Conservation (phyloP, 2,113 vertebrate species). For the Osmerus eperlanus region DNA sequence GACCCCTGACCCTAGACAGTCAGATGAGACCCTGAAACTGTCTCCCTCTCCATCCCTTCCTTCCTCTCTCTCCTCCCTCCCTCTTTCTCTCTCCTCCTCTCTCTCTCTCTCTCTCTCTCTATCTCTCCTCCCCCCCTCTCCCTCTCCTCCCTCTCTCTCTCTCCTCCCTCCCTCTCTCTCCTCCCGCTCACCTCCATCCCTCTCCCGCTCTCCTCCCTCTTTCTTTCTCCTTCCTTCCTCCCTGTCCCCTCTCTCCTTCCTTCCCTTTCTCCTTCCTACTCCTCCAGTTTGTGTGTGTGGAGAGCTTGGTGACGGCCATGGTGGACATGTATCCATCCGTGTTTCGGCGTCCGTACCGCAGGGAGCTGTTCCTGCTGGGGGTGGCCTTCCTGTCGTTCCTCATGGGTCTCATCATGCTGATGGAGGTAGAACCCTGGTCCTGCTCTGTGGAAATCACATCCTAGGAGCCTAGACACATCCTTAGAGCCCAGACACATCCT, state of each 20-base stretch:
- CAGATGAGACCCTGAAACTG: neutral
- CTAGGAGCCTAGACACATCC: too few species aligned
- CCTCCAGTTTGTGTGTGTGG: constrained; percentile 86
- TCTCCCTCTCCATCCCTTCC: neutral
- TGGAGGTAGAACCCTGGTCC: constrained; percentile 73
- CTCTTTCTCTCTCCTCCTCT: neutral
- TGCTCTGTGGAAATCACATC: too few species aligned
- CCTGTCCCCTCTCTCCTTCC: neutral
- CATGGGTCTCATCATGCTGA: constrained; percentile 89
- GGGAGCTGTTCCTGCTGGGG: constrained; percentile 82
- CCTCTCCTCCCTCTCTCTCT: neutral
- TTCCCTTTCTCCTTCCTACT: neutral
- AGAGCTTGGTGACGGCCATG: constrained; percentile 87
- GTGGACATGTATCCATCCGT: constrained; percentile 88
- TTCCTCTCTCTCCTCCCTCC: neutral
- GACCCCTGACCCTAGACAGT: too few species aligned
- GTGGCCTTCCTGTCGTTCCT: constrained; percentile 80
- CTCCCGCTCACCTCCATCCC: neutral
- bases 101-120: neutral
- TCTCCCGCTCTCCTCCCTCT: neutral
- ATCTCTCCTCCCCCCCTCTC: neutral
- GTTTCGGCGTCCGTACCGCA: constrained; percentile 84
- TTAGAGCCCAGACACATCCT: too few species aligned
- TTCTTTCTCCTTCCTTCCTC: constrained; percentile 2
- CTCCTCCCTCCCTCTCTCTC: neutral